A percentile compares a stretch with the other conserved stretches of the same genome.
Evolutionary conservation across 2,797 vertebrate species (phyloP).

Genomic region (Argentina silus): DNA sequence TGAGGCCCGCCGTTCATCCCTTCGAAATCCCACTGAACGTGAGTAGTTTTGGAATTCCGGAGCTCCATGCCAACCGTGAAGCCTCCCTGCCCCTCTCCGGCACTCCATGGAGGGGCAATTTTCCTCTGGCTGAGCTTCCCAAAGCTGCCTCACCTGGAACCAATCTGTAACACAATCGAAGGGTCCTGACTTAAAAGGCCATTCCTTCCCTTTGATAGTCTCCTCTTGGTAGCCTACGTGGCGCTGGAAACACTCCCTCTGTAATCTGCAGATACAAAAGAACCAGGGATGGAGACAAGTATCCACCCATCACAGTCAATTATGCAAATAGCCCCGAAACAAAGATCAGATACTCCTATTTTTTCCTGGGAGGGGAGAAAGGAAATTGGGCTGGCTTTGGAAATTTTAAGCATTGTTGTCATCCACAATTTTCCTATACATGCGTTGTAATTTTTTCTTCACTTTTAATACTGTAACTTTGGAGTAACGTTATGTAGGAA

Average conservation of each 20-base stretch:
- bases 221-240: constrained; percentile 75
- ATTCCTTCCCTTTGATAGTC: constrained; percentile 83
- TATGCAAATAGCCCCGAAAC: constrained; percentile 77
- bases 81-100: constrained; percentile 75
- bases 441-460: constrained; percentile 19
- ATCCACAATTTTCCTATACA: constrained; percentile 46
- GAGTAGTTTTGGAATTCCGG: constrained; percentile 83
- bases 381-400: constrained; percentile 58
- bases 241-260: constrained; percentile 76
- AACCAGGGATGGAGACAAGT: constrained; percentile 70
- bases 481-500: constrained; percentile 17
- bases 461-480: constrained; percentile 14
- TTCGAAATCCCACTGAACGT: constrained; percentile 82
- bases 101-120: constrained; percentile 79
- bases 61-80: constrained; percentile 83
- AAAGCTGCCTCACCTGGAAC: constrained; percentile 90
- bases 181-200: constrained; percentile 85
- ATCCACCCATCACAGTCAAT: constrained; percentile 80
- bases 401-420: constrained; percentile 60
- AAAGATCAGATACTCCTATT: constrained; percentile 74
- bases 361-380: constrained; percentile 48
- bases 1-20: constrained; percentile 79
- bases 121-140: constrained; percentile 82
- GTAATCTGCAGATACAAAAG: constrained; percentile 75
- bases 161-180: constrained; percentile 86